A percentile compares a stretch with the other conserved stretches of the same genome.
phyloP scores from a whole-genome alignment of 2,113 vertebrate genomes.

The Aramus guarauna region DNA sequence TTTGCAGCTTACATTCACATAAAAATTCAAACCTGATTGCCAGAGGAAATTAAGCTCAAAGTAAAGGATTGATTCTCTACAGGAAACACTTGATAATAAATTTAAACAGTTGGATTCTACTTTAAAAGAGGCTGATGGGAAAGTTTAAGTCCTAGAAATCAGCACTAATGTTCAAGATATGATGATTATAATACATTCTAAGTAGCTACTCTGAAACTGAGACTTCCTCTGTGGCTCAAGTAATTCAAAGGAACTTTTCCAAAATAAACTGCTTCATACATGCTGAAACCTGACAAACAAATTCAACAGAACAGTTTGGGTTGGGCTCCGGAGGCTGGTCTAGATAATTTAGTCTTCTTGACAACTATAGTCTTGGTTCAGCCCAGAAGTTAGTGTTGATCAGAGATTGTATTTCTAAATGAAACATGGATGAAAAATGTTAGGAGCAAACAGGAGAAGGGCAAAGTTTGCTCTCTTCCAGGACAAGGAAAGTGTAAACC shows the following conservation, averaged over 20 bases:
- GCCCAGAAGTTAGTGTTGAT: not conserved
- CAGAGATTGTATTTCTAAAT: not conserved
- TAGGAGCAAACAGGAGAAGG: not conserved
- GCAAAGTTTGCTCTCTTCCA: not conserved
- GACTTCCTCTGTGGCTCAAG: not conserved
- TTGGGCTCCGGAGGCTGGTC: not conserved
- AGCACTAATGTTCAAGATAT: not conserved
- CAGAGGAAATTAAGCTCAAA: conserved; percentile 17
- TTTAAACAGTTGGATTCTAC: conserved; percentile 1
- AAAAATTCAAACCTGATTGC: conserved; percentile 29
- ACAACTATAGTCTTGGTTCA: not conserved
- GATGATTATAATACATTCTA: not conserved
- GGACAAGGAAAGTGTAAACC: not conserved
- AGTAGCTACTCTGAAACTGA: not conserved
- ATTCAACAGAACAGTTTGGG: not conserved
- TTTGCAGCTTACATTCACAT: not conserved
- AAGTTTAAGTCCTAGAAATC: conserved; percentile 28
- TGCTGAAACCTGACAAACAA: not conserved
- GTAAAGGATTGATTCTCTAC: not conserved
- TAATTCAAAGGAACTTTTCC: not conserved
- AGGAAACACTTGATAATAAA: conserved; percentile 34
- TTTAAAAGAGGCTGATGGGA: not conserved
- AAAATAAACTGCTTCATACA: not conserved
- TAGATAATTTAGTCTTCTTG: not conserved
- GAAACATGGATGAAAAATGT: not conserved